Conservation (phyloP, 2,113 vertebrate genomes). For the Xenopus tropicalis region UCB_Xtro_10.0 CM004446.2:80557501-80558000, state of each 20-base stretch:
- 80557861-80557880: not conserved
- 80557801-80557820: not conserved
- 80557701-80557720: not conserved
- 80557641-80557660: not conserved
- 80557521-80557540: too few species aligned
- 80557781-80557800: not conserved
- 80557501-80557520: too few species aligned
- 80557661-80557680: constrained; percentile 4
- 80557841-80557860: not conserved
- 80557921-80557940: too few species aligned
- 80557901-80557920: too few species aligned
- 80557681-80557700: not conserved
- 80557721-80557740: not conserved
- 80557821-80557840: not conserved
- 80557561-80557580: too few species aligned
- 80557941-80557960: too few species aligned
- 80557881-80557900: too few species aligned
- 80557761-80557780: not conserved
- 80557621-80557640: too few species aligned
- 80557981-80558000: too few species aligned
- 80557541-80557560: too few species aligned
- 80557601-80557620: not conserved
- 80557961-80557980: too few species aligned
- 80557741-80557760: not conserved
- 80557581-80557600: not conserved